Evolutionary conservation across 2,797 vertebrate species (phyloP).

Genomic region (Masticophis lateralis): DNA sequence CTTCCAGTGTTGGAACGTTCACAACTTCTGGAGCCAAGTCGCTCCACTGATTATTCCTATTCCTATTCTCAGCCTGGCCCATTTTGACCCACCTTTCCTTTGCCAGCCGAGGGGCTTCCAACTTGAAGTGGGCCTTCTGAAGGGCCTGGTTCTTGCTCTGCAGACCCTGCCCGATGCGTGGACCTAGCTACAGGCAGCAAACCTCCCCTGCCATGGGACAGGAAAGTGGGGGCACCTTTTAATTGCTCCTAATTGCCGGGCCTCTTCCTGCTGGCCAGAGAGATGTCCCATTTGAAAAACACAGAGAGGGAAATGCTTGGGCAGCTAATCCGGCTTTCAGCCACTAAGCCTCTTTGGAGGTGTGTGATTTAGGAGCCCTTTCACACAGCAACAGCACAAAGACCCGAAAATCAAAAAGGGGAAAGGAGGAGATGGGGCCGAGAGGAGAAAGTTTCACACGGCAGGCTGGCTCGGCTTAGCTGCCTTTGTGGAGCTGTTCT

Average conservation of each 20-base stretch:
- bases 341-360: constrained; percentile 54
- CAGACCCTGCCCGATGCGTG: rapidly evolving
- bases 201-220: constrained; percentile 12
- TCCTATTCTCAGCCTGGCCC: too few relatives aligned
- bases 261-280: constrained; percentile 64
- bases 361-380: constrained; percentile 61
- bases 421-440: constrained; percentile 55
- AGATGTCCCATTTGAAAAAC: constrained; percentile 66
- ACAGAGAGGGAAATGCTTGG: constrained; percentile 56
- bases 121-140: not conserved
- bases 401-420: constrained; percentile 45
- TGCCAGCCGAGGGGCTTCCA: not conserved
- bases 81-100: not conserved
- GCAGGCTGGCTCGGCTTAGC: constrained; percentile 52
- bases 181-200: constrained; percentile 6
- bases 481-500: constrained; percentile 47
- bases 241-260: constrained; percentile 70
- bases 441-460: constrained; percentile 78
- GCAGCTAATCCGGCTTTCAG: constrained; percentile 68
- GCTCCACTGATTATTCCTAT: too few relatives aligned
- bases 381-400: constrained; percentile 60
- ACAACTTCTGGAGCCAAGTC: too few relatives aligned
- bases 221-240: constrained; percentile 55
- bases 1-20: too few relatives aligned
- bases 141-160: not conserved